Evolutionary conservation across 35 echinoderm and acorn worm species (phyloP).

Genomic region (Ophiothrix spiculata): DNA sequence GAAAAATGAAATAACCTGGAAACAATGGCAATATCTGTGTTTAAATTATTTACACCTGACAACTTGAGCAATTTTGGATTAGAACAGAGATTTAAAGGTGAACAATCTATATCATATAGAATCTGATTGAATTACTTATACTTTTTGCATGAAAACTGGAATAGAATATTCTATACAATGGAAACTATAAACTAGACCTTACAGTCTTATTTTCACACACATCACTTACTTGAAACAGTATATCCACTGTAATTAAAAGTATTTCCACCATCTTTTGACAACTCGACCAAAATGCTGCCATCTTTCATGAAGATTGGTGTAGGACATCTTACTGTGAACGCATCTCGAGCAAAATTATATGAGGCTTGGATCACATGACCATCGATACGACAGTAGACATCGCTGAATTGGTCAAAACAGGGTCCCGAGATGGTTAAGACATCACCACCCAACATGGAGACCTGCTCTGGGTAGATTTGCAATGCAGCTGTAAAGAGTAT

Average conservation of each 20-base stretch:
- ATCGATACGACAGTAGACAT: slow-evolving; percentile 61
- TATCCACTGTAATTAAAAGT: slow-evolving; percentile 53
- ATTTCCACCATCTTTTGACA: slow-evolving; percentile 76
- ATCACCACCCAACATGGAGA: slow-evolving; percentile 85
- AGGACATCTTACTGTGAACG: slow-evolving; percentile 66
- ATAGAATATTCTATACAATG: no score
- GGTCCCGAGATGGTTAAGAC: slow-evolving; percentile 81
- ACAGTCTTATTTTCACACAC: no score
- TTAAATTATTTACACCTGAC: no score
- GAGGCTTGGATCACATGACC: slow-evolving; percentile 49
- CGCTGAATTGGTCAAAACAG: slow-evolving; percentile 54
- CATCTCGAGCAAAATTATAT: slow-evolving; percentile 53
- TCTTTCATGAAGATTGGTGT: slow-evolving; percentile 66
- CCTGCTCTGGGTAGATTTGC: slow-evolving; percentile 55
- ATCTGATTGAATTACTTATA: no score
- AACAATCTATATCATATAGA: no score
- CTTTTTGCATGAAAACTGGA: no score
- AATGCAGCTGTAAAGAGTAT: slow-evolving; percentile 37
- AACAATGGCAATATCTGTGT: no score
- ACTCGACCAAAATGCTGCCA: slow-evolving; percentile 36
- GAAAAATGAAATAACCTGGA: no score
- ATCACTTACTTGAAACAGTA: slow-evolving; percentile 66
- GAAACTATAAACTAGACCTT: no score
- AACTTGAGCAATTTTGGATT: no score
- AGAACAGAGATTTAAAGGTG: no score